A percentile compares a stretch with the other conserved stretches of the same genome.
phyloP scores from a whole-genome alignment of 2,797 vertebrate species.

The Schizothorax lantsangensis region DNA sequence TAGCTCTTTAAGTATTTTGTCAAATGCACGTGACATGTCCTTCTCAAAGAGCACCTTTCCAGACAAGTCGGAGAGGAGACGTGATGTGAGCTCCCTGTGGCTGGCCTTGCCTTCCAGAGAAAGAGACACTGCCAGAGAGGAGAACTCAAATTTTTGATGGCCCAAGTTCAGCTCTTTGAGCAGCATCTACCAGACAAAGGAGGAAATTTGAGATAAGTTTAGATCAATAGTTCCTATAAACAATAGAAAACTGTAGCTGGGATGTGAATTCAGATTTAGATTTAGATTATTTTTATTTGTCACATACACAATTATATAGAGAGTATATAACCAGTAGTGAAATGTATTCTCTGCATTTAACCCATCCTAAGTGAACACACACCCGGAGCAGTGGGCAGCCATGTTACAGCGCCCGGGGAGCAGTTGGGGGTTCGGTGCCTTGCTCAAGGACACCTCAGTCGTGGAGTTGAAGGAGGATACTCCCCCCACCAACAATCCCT shows the following conservation, averaged over 20 bases:
- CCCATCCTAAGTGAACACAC: no score
- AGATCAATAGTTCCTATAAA: background rate
- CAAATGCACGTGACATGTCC: constrained; percentile 84
- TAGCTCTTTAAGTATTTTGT: constrained; percentile 84
- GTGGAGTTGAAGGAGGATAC: no score
- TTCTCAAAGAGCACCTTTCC: constrained; percentile 78
- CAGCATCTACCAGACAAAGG: constrained; percentile 75
- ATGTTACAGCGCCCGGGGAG: no score
- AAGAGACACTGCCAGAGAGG: constrained; percentile 83
- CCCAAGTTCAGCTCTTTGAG: constrained; percentile 86
- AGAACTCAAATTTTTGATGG: constrained; percentile 78
- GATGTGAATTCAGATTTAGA: background rate
- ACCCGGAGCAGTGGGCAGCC: no score
- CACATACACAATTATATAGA: no score
- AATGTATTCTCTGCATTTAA: no score
- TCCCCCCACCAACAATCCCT: no score
- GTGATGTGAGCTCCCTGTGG: constrained; percentile 88
- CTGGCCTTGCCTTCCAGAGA: constrained; percentile 89
- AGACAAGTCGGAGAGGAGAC: constrained; percentile 84
- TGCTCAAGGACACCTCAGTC: no score
- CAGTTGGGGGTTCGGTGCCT: no score
- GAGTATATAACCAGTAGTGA: no score
- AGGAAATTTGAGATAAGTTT: background rate
- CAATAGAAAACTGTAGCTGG: background rate
- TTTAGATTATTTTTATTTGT: no score